Evolutionary conservation across 2,113 vertebrate species (phyloP), one percentile per base, ranked within the genome.

Genomic region (Catharus fuscescens): DNA sequence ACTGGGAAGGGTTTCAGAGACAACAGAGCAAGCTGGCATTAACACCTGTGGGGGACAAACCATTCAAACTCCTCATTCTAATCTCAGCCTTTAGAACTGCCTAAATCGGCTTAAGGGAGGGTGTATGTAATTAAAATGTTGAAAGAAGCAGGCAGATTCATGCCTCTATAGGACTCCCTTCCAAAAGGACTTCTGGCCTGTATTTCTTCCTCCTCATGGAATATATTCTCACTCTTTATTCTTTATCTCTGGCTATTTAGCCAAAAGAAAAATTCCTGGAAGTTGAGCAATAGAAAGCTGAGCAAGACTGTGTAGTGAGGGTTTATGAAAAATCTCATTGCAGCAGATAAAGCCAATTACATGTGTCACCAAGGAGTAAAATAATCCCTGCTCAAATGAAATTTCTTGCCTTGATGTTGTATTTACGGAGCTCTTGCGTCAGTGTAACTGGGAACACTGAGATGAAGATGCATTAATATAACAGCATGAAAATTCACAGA

Each of bases 261-360:
- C n/a, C 50, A 47, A 29, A 78, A 69, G 29, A 84, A 71, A 90
- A 70, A 77, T 80, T 94, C 52, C 67, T 88, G 59, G 47, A 91
- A 91, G 53, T 2, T 69, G 44, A 90, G 40, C 10, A 66, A 57
- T 54, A 34, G 56, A 74, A 82, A 86, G 14, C 48, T 80, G 31
- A 53, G 66, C 56, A 91, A 91, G 60, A 47, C 53, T 32, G 7
- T 29, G 45, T 31, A 84, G 65, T 34, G 34, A 52, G 20, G 44
- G 23, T 80, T 93, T 91, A 83, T 88, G 50, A 95, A 94, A 89
- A 95, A 95, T 40, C 78, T 92, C 79, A 48, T 64, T 88, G 82
- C 79, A 95, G 71, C 50, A 83, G 61, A 90, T 61, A 86, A 96
- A 93, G 53, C 32, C 70, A 92, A 95, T 95, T 92, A 93, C 4